phyloP scores from a whole-genome alignment of 2,888 invertebrate species.

The Eupithecia abbreviata region DNA sequence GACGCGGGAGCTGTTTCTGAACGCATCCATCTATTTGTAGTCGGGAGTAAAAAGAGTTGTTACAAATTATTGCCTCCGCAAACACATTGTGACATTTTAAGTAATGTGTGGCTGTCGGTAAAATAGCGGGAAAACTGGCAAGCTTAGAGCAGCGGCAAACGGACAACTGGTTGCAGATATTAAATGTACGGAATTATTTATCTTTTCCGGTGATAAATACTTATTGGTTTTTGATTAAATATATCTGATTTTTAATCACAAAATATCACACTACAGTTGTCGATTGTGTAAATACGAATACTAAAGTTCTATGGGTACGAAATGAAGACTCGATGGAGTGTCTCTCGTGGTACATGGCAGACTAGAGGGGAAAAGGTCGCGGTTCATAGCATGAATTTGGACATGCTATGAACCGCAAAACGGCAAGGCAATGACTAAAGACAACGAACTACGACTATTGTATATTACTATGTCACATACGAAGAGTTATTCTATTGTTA shows the following conservation, averaged over 20 bases:
- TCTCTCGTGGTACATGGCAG: too few relatives aligned
- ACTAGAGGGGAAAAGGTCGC: too few relatives aligned
- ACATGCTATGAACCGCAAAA: background rate
- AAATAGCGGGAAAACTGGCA: slow-evolving; percentile 12
- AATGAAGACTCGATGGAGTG: too few relatives aligned
- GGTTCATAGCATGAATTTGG: too few relatives aligned
- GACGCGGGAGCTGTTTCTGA: slow-evolving; percentile 13
- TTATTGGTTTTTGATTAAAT: background rate
- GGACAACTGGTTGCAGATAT: background rate
- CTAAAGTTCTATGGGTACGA: too few relatives aligned
- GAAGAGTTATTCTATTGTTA: background rate
- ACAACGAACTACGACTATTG: background rate
- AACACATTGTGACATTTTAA: slow-evolving; percentile 30
- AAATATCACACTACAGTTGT: too few relatives aligned
- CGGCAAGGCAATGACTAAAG: background rate
- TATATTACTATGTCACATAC: background rate
- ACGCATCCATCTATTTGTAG: slow-evolving; percentile 14
- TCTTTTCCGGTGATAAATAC: background rate
- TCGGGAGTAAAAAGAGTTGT: background rate
- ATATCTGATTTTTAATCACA: too few relatives aligned
- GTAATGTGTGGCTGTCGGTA: slow-evolving; percentile 6
- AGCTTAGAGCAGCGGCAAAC: background rate
- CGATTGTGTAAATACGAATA: too few relatives aligned
- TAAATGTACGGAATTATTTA: background rate
- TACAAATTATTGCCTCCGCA: slow-evolving; percentile 23